phyloP scores from a whole-genome alignment of 1,140 invertebrate genomes.

The Doryteuthis pealeii region DNA sequence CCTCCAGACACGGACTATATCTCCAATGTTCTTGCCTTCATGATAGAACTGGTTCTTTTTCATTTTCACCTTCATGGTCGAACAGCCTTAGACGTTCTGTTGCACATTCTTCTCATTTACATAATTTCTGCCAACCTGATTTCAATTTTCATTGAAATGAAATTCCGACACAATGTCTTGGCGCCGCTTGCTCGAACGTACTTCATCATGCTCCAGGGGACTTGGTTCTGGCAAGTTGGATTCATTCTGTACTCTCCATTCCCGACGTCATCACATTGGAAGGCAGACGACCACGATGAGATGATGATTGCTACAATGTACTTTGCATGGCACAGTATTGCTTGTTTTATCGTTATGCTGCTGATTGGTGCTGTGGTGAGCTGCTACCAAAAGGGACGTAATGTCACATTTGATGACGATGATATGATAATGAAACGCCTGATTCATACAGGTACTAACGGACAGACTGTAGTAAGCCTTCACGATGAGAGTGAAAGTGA shows the following conservation, averaged over 20 bases:
- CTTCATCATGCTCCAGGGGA: conserved; percentile 61
- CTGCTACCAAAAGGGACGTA: conserved; percentile 30
- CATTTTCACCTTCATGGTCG: conserved; percentile 63
- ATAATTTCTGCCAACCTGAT: conserved; percentile 50
- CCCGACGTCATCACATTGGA: conserved; percentile 53
- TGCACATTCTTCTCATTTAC: conserved; percentile 63
- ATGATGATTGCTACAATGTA: conserved; percentile 63
- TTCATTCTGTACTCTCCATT: conserved; percentile 64
- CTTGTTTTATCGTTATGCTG: conserved; percentile 50
- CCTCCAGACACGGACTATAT: conserved; percentile 60
- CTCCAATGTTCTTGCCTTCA: conserved; percentile 55
- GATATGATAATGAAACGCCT: conserved; percentile 36
- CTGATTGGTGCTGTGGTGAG: conserved; percentile 45
- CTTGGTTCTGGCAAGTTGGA: conserved; percentile 64
- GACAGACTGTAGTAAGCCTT: conserved; percentile 37
- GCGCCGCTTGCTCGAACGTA: conserved; percentile 54
- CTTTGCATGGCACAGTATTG: conserved; percentile 61
- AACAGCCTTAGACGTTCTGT: conserved; percentile 59
- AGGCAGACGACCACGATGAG: conserved; percentile 58
- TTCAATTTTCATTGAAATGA: conserved; percentile 57
- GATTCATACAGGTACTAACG: conserved; percentile 40
- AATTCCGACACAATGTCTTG: conserved; percentile 53
- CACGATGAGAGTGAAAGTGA: conserved; percentile 46
- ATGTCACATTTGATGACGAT: conserved; percentile 31
- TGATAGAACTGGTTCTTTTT: conserved; percentile 62